Conservation (phyloP, 2,888 invertebrate species). For the Aspidiotus destructor region DNA sequence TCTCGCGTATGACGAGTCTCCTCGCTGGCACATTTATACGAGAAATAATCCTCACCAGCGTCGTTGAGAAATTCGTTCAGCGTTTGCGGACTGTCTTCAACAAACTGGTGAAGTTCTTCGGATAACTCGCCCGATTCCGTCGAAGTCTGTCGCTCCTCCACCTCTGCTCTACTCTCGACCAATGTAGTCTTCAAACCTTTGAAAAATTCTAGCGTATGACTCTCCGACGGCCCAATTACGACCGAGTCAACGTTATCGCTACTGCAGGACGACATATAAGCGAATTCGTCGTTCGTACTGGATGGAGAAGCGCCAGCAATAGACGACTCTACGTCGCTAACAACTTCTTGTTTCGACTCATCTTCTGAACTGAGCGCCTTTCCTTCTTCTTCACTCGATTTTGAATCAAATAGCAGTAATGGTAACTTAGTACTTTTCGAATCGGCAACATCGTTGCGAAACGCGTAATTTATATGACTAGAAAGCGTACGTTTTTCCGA, state of each 20-base stretch:
- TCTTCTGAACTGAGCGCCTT: conserved; percentile 6
- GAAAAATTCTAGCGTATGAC: conserved; percentile 48
- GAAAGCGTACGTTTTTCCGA: conserved; percentile 38
- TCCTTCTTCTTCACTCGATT: neutral
- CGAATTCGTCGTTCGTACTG: conserved; percentile 76
- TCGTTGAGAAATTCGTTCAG: conserved; percentile 31
- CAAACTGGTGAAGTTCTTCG: neutral
- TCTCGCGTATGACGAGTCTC: neutral
- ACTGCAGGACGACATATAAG: conserved; percentile 52
- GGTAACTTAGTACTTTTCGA: conserved; percentile 5
- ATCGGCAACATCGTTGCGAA: neutral
- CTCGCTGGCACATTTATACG: conserved; percentile 21
- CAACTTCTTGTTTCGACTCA: neutral
- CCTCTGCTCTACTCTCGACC: conserved; percentile 12
- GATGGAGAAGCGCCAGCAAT: conserved; percentile 52
- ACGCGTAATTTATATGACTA: conserved; percentile 18
- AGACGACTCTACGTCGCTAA: neutral
- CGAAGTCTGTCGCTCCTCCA: neutral
- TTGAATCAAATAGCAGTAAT: conserved; percentile 9
- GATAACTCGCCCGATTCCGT: neutral
- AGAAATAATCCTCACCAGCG: conserved; percentile 26
- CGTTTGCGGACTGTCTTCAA: conserved; percentile 11
- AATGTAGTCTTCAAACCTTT: conserved; percentile 47
- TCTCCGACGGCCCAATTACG: conserved; percentile 51
- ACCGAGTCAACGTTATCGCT: conserved; percentile 41